Percentiles rank a stretch among this genome's conserved stretches.
Evolutionary conservation across 2,888 invertebrate species (phyloP).

Genomic region (Bunonema sp.): DNA sequence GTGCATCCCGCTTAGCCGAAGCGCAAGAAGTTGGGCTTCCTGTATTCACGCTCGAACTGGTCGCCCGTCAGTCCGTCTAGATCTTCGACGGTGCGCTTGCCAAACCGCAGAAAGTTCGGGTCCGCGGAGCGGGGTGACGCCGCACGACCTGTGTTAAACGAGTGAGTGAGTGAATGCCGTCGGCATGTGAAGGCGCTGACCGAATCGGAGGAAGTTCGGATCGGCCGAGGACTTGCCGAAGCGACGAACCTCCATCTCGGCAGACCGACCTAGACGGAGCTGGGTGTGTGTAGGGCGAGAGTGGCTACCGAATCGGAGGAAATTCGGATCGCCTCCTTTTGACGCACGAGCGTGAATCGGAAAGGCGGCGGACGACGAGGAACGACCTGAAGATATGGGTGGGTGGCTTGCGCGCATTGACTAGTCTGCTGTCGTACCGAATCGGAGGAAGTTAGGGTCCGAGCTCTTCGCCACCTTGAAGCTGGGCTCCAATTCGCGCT

Average conservation of each 20-base stretch:
- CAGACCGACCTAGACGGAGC: too few species aligned
- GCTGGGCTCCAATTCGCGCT: too few species aligned
- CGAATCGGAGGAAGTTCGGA: too few species aligned
- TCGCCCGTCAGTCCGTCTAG: conserved; percentile 5
- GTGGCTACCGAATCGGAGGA: conserved; percentile 22
- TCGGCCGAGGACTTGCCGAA: too few species aligned
- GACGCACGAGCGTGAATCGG: conserved; percentile 4
- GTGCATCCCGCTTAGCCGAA: conserved; percentile 14
- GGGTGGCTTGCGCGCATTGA: too few species aligned
- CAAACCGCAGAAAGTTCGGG: background rate
- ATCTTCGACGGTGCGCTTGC: background rate
- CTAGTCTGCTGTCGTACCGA: conserved; percentile 34
- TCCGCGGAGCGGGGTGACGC: too few species aligned
- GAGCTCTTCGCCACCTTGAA: conserved; percentile 1
- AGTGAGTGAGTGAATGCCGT: too few species aligned
- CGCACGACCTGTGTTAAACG: too few species aligned
- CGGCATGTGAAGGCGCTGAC: too few species aligned
- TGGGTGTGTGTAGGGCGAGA: too few species aligned
- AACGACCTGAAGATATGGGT: too few species aligned
- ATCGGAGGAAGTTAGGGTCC: conserved; percentile 39
- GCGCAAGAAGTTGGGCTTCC: conserved; percentile 38
- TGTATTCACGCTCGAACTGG: conserved; percentile 23
- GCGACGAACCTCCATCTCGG: too few species aligned
- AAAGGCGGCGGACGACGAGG: conserved; percentile 1
- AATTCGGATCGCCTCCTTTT: conserved; percentile 28